These are phyloP conservation scores for Margarornis squamiger DNA, from an alignment of 2,797 vertebrate species.

Conservation along the genomic window DNA sequence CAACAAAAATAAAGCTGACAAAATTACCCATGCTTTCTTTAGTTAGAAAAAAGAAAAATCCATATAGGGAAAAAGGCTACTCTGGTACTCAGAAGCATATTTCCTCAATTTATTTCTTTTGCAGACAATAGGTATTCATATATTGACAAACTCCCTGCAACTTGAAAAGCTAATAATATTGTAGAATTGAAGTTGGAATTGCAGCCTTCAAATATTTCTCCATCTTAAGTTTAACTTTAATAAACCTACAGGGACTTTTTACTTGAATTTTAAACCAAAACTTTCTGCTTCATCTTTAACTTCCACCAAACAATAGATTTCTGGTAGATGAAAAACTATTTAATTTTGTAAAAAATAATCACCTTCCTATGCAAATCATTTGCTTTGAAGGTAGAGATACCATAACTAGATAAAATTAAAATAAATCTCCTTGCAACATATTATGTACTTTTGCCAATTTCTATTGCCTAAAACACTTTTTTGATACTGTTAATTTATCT, in stretches of 20 bases:
- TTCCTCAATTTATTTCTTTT: neutral
- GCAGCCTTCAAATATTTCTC: neutral
- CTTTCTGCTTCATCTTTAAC: neutral
- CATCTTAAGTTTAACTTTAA: neutral
- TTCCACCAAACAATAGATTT: neutral
- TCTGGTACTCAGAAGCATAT: neutral
- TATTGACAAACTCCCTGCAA: neutral
- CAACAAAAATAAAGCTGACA: neutral
- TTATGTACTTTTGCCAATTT: neutral
- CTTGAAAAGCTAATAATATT: neutral
- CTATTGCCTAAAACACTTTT: neutral
- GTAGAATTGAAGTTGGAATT: neutral
- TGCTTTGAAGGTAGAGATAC: neutral
- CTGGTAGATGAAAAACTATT: neutral
- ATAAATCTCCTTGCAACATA: neutral
- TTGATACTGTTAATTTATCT: neutral
- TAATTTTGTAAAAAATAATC: neutral
- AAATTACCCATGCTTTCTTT: neutral
- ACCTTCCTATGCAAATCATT: neutral
- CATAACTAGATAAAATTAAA: neutral
- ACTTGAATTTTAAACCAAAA: neutral
- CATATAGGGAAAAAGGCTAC: neutral
- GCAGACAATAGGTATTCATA: neutral
- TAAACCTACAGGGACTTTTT: neutral
- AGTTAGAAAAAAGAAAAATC: neutral